Percentiles rank a stretch among this genome's conserved stretches.
phyloP scores from a whole-genome alignment of 2,797 vertebrate species.

The Calcarius lapponicus region DNA sequence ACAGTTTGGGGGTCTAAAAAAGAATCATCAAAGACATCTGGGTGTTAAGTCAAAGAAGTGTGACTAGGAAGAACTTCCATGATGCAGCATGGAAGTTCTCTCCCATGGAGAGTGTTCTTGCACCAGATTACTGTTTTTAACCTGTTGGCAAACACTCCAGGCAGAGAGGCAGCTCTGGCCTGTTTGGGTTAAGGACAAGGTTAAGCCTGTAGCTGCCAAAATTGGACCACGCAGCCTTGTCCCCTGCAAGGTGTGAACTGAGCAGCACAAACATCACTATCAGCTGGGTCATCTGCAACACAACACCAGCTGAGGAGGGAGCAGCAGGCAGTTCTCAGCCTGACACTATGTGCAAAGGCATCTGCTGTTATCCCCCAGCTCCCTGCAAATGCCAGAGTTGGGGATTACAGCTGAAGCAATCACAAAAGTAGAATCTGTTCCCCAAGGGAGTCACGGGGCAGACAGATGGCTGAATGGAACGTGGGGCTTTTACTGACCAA shows the following conservation, averaged over 20 bases:
- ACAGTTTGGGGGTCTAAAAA: neutral
- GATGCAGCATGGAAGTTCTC: neutral
- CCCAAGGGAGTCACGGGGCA: neutral
- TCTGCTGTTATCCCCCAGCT: neutral
- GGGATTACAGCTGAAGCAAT: slow-evolving; percentile 42
- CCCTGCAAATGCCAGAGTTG: neutral
- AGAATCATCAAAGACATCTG: neutral
- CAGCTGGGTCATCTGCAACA: slow-evolving; percentile 39
- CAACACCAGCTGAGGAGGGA: neutral
- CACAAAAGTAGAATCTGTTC: neutral
- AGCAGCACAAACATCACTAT: neutral
- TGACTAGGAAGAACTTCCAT: neutral
- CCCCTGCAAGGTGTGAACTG: neutral
- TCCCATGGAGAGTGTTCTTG: neutral
- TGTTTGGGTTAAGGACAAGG: neutral
- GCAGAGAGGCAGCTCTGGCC: neutral
- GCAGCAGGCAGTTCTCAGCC: neutral
- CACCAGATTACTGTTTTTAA: neutral
- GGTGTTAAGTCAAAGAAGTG: neutral
- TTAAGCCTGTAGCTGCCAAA: neutral
- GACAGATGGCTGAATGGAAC: neutral
- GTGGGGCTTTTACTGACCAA: neutral
- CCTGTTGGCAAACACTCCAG: neutral
- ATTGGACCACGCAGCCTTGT: neutral
- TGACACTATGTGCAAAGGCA: neutral